Conservation (phyloP, 2,888 invertebrate species). For the Mesorhabditis spiculigera region DNA sequence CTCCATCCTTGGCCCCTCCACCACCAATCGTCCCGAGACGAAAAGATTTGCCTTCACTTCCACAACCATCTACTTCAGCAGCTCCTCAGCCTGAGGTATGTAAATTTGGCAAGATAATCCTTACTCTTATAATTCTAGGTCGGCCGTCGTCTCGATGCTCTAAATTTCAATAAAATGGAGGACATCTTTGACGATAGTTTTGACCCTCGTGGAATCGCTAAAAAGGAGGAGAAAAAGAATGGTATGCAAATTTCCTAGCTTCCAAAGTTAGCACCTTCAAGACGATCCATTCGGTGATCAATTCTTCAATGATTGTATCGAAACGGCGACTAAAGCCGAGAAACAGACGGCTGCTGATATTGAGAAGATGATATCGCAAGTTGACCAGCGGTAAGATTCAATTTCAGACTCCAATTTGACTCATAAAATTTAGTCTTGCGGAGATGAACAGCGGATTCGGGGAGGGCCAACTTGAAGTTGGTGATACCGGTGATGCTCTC, state of each 20-base stretch:
- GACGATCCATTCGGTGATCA: slow-evolving; percentile 33
- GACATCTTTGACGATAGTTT: slow-evolving; percentile 66
- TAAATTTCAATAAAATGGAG: slow-evolving; percentile 70
- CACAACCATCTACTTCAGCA: not conserved
- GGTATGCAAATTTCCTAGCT: not conserved
- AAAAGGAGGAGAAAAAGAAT: slow-evolving; percentile 38
- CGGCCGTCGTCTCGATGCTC: slow-evolving; percentile 59
- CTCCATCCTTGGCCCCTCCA: slow-evolving; percentile 17
- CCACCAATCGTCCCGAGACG: slow-evolving; percentile 35
- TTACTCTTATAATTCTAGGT: slow-evolving; percentile 46
- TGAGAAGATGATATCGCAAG: slow-evolving; percentile 40
- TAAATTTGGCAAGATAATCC: not conserved
- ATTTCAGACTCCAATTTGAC: not conserved
- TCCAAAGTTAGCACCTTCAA: not conserved
- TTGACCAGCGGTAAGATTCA: slow-evolving; percentile 24
- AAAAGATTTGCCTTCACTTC: slow-evolving; percentile 7
- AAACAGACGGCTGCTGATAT: slow-evolving; percentile 36
- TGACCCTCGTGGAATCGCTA: slow-evolving; percentile 81
- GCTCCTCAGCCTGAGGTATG: slow-evolving; percentile 1
- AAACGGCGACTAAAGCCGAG: not conserved
- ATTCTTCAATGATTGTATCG: slow-evolving; percentile 22
- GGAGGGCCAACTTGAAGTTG: slow-evolving; percentile 21
- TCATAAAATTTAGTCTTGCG: slow-evolving; percentile 9
- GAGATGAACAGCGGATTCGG: slow-evolving; percentile 12
- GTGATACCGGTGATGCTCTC: slow-evolving; percentile 27